Evolutionary conservation across 2,888 invertebrate genomes (phyloP), one percentile per base, ranked within the genome.

Genomic region (Metalampra italica): DNA sequence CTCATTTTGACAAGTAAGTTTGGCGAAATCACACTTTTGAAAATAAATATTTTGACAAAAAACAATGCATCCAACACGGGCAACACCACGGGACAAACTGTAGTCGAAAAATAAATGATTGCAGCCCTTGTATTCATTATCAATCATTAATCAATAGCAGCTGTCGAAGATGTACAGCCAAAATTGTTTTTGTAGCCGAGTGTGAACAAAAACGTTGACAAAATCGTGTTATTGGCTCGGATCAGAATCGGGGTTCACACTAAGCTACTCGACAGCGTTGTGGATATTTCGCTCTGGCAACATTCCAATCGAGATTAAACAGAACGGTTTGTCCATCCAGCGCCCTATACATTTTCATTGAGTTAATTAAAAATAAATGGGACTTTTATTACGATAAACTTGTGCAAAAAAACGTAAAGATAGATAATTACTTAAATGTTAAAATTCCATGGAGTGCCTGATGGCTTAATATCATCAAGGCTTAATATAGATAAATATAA

Each of bases 271-370:
- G 38, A 15, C 46, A 40, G 22, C 45, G 9, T 11, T 32, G 32
- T 32, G 8, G 36, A 13, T 15, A 43, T 37, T 15, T 29, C 12
- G 40, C 15, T 12, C 14, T 50, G 49, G 49, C 49, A 46, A 9
- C 4, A 36, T 15, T 43, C 49, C 49, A 50, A 50, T 50, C 49
- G 37, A 45, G 49, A 50, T 50, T 45, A 50, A 50, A 46, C 30
- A 43, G 43, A 50, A 50, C 43, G 45, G 37, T 43, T 43, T 32
- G 22, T 36, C 15, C 32, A 7, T 5, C 22, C 22, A 43, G 29
- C 30, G 15, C 15, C 39, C 37, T 34, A 49, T 49, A 36, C 29
- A 43, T 41, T 46, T 43, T 8, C 34, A 44, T 43, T 32, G 8
- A 30, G 46, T 46, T 46, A 50, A 50, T 50, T 50, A 45, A 50